phyloP scores from a whole-genome alignment of 1,140 invertebrate genomes.

The Anastrepha ludens region DNA sequence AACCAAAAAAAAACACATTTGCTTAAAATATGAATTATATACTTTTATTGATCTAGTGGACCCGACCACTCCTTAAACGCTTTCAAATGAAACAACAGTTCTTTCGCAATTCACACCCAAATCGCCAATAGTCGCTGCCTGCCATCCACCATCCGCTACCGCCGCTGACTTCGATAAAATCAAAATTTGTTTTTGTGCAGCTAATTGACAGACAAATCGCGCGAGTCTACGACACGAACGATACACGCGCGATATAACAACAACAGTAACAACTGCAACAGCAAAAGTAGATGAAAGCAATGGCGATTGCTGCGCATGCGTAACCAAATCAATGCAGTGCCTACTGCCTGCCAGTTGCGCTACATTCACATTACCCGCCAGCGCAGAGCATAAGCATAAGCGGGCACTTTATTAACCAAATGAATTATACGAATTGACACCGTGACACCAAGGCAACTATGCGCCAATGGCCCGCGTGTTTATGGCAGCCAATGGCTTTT shows the following conservation, averaged over 20 bases:
- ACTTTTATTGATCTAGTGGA: background rate
- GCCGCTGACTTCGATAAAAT: background rate
- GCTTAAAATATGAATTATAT: background rate
- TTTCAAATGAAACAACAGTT: background rate
- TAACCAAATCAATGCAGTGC: background rate
- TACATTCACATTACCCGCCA: background rate
- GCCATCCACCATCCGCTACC: no score
- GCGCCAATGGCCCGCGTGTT: background rate
- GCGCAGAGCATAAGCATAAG: background rate
- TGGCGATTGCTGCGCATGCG: background rate
- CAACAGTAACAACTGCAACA: background rate
- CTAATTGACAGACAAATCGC: slow-evolving; percentile 46
- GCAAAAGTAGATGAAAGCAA: background rate
- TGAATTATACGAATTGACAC: slow-evolving; percentile 20
- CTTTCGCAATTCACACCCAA: slow-evolving; percentile 16
- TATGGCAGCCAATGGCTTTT: background rate
- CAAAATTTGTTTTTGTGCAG: slow-evolving; percentile 9
- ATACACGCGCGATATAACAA: background rate
- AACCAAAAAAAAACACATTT: background rate
- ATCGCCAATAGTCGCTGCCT: background rate
- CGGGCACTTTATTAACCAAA: background rate
- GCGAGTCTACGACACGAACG: background rate
- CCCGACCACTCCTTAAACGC: slow-evolving; percentile 4
- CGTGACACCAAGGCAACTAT: background rate
- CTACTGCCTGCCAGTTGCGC: background rate